Evolutionary conservation across 2,888 invertebrate genomes (phyloP), one percentile per base, ranked within the genome.

Genomic region (Drosophila anomalipes): DNA sequence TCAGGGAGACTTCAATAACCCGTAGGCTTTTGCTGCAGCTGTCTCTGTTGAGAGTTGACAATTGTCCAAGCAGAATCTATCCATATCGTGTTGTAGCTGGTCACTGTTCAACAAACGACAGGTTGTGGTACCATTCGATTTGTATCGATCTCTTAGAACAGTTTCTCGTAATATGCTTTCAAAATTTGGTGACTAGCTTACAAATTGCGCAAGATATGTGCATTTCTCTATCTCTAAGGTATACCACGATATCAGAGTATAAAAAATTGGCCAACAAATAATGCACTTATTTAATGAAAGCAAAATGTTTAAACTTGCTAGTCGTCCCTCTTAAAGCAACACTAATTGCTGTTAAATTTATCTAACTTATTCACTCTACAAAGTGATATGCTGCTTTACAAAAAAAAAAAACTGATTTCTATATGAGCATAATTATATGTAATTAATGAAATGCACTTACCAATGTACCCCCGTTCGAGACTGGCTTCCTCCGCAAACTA

Each of bases 1-100:
- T 26, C 52, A 68, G 57, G 78, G 53, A 1, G 64, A 71, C 14
- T 72, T 67, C 22, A 64, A 81, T 30, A 67, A 58, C 12, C 77
- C 81, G 10, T 78, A 81, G 81, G 81, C 71, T 49, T 81, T 78
- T 52, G 77, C 81, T 4, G 60, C 66, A 1, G 63, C 77, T 26
- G 77, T 63, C 5, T 70, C 51, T 1, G 32, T 61, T 0, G 71
- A 64, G 52, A 78, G 81, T 35, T 77, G 54, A 14, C 30, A 67
- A 41, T 70, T 80, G 0, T 80, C 70, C n/a, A 75, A 75, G n/a
- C 77, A 77, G 32, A 58, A 76, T 7, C 35, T 80, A 1, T 60
- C 65, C 41, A 1, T 80, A 80, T 16, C 62, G 77, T 16, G 70
- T 81, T 7, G 19, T 33, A 6, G 37, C 37, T 37, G 37, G 37